Evolutionary conservation across 2,797 vertebrate species (phyloP).

Genomic region (Rhodeus uyekii): DNA sequence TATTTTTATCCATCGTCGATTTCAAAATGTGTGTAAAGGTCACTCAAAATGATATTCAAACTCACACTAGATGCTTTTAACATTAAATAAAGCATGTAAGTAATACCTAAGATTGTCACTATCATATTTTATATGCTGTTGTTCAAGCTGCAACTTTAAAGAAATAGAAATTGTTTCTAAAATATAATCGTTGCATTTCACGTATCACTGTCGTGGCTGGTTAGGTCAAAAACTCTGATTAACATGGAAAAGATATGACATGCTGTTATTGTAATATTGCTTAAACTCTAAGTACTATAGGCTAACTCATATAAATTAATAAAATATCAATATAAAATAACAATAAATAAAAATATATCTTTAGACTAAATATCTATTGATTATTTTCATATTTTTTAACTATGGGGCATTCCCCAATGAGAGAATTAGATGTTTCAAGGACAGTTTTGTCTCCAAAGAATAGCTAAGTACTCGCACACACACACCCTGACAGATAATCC

Average conservation of each 20-base stretch:
- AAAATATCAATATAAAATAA: background rate
- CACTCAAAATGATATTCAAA: background rate
- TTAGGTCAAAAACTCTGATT: too few species aligned
- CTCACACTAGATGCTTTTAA: background rate
- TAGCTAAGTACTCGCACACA: background rate
- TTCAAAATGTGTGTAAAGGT: background rate
- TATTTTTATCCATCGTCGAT: background rate
- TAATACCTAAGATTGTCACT: too few species aligned
- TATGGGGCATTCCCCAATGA: too few species aligned
- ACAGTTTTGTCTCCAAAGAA: background rate
- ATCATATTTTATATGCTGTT: background rate
- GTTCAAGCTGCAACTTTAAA: background rate
- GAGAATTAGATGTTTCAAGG: background rate
- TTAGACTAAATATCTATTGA: background rate
- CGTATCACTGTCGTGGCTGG: too few species aligned
- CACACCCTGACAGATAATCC: constrained; percentile 15
- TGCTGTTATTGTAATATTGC: background rate
- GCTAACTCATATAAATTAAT: background rate
- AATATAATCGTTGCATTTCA: too few species aligned
- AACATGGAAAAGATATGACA: too few species aligned
- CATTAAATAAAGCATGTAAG: background rate
- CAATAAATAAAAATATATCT: background rate
- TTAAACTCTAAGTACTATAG: background rate
- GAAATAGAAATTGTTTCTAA: too few species aligned
- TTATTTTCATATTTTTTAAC: background rate